Evolutionary conservation across 2,797 vertebrate species (phyloP).

Genomic region (Stomatorhinus walkeri): DNA sequence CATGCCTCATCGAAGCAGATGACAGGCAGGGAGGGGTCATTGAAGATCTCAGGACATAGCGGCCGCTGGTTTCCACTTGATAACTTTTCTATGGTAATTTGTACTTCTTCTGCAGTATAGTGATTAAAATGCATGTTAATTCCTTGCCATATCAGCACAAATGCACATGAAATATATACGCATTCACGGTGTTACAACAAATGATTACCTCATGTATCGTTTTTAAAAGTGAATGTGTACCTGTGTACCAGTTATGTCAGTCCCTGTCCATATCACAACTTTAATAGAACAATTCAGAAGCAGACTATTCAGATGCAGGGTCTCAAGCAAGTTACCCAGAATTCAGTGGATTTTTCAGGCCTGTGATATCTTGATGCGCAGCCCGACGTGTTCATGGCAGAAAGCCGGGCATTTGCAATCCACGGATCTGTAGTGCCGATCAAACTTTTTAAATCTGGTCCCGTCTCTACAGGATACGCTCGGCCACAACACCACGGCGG

Average conservation of each 20-base stretch:
- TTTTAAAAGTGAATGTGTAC: not conserved
- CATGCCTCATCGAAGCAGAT: slow-evolving; percentile 28
- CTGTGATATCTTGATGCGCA: not conserved
- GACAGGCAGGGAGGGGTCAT: slow-evolving; percentile 29
- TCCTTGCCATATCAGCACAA: not conserved
- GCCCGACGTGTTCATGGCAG: not conserved
- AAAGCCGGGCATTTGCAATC: not conserved
- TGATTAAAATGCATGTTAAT: not conserved
- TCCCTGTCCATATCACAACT: not conserved
- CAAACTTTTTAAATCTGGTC: slow-evolving; percentile 16
- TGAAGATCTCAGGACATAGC: slow-evolving; percentile 33
- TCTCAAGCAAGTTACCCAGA: not conserved
- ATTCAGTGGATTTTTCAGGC: not conserved
- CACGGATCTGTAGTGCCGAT: not conserved
- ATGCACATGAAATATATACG: not conserved
- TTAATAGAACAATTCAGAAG: not conserved
- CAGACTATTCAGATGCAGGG: not conserved
- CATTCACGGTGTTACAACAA: not conserved
- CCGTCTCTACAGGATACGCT: not conserved
- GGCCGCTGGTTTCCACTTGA: not conserved
- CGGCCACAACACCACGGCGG: slow-evolving; percentile 5
- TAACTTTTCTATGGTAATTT: slow-evolving; percentile 38
- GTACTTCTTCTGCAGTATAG: not conserved
- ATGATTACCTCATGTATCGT: not conserved
- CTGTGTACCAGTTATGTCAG: not conserved